Evolutionary conservation across 2,888 invertebrate species (phyloP).

Genomic region (Metacarcinus magister): DNA sequence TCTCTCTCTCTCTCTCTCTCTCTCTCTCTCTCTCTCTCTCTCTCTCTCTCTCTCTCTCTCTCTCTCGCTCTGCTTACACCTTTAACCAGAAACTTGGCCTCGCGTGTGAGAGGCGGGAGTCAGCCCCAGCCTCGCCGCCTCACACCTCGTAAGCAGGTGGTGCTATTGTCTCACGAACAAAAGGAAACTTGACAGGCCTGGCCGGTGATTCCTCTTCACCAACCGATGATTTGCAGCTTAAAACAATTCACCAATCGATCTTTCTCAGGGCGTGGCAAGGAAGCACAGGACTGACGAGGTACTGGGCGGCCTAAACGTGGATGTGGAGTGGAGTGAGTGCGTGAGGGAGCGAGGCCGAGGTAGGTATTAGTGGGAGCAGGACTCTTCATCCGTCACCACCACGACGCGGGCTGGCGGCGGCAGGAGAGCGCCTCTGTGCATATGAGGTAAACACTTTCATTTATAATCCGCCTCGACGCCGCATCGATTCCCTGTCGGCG

Average conservation of each 20-base stretch:
- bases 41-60: slow-evolving; percentile 64
- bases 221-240: slow-evolving; percentile 73
- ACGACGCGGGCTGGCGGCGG: background rate
- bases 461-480: slow-evolving; percentile 75
- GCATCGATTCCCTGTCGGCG: slow-evolving; percentile 76
- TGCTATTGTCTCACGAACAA: slow-evolving; percentile 63
- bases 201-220: slow-evolving; percentile 71
- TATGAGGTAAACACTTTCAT: slow-evolving; percentile 77
- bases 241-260: slow-evolving; percentile 73
- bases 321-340: background rate
- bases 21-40: slow-evolving; percentile 5
- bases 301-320: background rate
- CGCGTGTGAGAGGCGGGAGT: slow-evolving; percentile 52
- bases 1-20: slow-evolving; percentile 43
- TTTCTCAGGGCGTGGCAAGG: slow-evolving; percentile 36
- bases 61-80: slow-evolving; percentile 53
- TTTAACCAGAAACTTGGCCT: slow-evolving; percentile 18
- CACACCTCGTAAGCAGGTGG: slow-evolving; percentile 67
- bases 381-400: slow-evolving; percentile 6
- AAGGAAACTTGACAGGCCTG: slow-evolving; percentile 66
- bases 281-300: slow-evolving; percentile 51
- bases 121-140: slow-evolving; percentile 3
- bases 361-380: background rate
- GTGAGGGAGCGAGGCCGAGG: background rate
- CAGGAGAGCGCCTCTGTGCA: slow-evolving; percentile 65